These are phyloP conservation scores for Trilocha varians DNA, from an alignment of 2,888 invertebrate genomes.

Conservation along the genomic window DNA sequence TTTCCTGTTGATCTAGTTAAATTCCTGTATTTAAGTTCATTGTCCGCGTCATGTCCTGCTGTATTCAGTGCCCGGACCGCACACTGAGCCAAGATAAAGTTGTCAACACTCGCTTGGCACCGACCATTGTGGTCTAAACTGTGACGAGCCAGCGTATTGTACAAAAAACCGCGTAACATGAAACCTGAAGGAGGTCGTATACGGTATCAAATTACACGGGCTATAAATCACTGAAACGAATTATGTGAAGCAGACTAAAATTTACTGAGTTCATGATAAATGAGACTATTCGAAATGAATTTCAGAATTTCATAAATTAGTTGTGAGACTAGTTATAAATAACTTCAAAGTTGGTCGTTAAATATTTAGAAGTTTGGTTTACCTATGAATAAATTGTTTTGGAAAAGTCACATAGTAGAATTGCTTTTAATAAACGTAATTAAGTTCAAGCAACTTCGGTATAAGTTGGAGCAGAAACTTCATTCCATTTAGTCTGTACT, in stretches of 20 bases:
- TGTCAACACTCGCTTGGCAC: conserved; percentile 34
- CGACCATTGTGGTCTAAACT: conserved; percentile 17
- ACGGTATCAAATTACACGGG: not conserved
- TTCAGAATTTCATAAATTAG: too few relatives aligned
- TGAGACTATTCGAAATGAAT: too few relatives aligned
- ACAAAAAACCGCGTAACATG: not conserved
- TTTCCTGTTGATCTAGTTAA: conserved; percentile 6
- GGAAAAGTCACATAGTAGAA: too few relatives aligned
- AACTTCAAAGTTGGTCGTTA: not conserved
- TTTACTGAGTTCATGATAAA: too few relatives aligned
- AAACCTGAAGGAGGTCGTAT: not conserved
- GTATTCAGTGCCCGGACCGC: conserved; percentile 31
- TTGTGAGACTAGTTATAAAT: not conserved
- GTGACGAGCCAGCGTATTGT: conserved; percentile 11
- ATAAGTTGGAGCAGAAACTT: too few relatives aligned
- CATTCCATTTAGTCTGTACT: too few relatives aligned
- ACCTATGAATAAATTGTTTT: too few relatives aligned
- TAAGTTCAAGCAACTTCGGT: too few relatives aligned
- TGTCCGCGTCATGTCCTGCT: conserved; percentile 17
- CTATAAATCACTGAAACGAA: not conserved
- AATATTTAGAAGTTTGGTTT: not conserved
- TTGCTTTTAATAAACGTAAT: too few relatives aligned
- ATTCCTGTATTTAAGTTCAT: conserved; percentile 16
- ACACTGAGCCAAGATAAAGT: conserved; percentile 41
- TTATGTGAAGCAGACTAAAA: too few relatives aligned